Evolutionary conservation across 1,140 invertebrate species (phyloP).

Genomic region (Brachionus calyciflorus): DNA sequence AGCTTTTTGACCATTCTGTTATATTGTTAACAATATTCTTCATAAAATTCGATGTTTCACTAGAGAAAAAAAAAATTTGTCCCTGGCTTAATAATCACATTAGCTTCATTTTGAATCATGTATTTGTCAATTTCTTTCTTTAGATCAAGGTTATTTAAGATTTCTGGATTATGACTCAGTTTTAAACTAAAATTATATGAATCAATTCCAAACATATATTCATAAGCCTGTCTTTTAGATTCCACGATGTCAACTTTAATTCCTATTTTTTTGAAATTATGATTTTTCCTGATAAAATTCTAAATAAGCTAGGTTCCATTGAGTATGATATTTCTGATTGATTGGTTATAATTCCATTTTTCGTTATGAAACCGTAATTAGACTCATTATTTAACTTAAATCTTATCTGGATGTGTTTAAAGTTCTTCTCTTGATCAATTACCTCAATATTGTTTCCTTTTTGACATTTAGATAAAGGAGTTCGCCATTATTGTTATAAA

Average conservation of each 20-base stretch:
- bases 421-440: constrained; percentile 15
- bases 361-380: not conserved
- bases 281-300: not conserved
- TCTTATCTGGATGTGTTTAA: not conserved
- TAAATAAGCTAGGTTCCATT: too few species aligned
- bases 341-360: not conserved
- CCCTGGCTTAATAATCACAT: too few species aligned
- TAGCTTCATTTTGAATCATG: too few species aligned
- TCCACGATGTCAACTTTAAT: not conserved
- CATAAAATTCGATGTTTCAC: too few species aligned
- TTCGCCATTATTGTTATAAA: too few species aligned
- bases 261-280: constrained; percentile 15
- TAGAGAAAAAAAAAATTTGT: too few species aligned
- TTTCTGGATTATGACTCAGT: constrained; percentile 1
- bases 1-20: too few species aligned
- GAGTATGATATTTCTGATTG: constrained; percentile 8
- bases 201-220: too few species aligned
- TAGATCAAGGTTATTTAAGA: not conserved
- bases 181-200: not conserved
- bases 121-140: too few species aligned
- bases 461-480: not conserved
- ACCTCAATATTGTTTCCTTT: constrained; percentile 5
- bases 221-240: not conserved
- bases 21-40: too few species aligned
- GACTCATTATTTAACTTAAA: constrained; percentile 3